phyloP scores from a whole-genome alignment of 2,888 invertebrate species.

The Amblyjoppa fuscipennis region DNA sequence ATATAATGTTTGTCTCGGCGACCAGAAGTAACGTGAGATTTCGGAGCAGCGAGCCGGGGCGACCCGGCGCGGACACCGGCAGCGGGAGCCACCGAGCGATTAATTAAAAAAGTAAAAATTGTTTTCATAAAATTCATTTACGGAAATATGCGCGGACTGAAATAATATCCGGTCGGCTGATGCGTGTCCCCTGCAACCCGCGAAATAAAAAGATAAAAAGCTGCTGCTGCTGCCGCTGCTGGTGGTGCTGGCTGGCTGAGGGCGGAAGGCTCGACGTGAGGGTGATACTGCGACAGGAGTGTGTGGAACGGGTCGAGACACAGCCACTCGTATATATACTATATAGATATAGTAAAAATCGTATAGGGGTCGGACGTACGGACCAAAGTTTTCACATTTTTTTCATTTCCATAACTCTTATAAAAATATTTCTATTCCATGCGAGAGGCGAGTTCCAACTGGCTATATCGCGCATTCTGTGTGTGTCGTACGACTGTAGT shows the following conservation, averaged over 20 bases:
- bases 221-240: conserved; percentile 53
- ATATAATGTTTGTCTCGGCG: conserved; percentile 42
- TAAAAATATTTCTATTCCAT: conserved; percentile 83
- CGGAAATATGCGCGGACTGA: conserved; percentile 84
- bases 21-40: conserved; percentile 49
- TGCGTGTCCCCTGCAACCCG: conserved; percentile 77
- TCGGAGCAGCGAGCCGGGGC: conserved; percentile 31
- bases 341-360: conserved; percentile 35
- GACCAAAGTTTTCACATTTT: conserved; percentile 83
- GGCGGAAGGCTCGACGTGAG: conserved; percentile 56
- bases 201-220: conserved; percentile 67
- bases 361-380: conserved; percentile 58
- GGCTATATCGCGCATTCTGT: conserved; percentile 66
- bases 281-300: conserved; percentile 65
- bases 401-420: conserved; percentile 81
- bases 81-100: conserved; percentile 74
- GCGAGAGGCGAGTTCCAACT: conserved; percentile 69
- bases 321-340: conserved; percentile 46
- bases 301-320: conserved; percentile 60
- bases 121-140: conserved; percentile 85
- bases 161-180: conserved; percentile 84
- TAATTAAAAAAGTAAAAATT: conserved; percentile 85
- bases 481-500: conserved; percentile 54
- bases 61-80: background rate
- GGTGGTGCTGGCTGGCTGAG: conserved; percentile 55